Evolutionary conservation across 2,113 vertebrate species (phyloP).

Genomic region (Rhadina sibilatrix): DNA sequence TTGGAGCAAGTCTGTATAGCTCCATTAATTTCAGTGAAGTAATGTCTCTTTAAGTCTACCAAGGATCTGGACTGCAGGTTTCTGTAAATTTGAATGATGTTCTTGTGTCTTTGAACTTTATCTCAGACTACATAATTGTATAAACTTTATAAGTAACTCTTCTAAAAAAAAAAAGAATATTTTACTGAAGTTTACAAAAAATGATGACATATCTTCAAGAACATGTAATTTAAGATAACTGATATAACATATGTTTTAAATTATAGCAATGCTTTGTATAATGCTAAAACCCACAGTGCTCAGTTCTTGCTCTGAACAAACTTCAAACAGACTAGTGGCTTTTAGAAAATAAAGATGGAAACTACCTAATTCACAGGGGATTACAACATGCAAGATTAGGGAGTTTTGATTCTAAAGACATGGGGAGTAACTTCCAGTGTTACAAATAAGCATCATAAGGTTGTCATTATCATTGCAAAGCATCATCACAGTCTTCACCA

Average conservation of each 20-base stretch:
- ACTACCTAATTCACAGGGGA: neutral
- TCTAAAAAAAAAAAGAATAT: neutral
- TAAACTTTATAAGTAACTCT: neutral
- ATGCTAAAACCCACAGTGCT: neutral
- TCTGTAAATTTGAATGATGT: neutral
- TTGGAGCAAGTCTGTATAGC: neutral
- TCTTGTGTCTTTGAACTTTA: neutral
- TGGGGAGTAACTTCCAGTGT: neutral
- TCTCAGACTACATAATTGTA: neutral
- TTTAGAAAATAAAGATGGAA: neutral
- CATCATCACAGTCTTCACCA: neutral
- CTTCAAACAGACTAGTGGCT: neutral
- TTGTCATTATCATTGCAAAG: neutral
- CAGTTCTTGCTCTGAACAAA: neutral
- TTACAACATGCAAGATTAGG: neutral
- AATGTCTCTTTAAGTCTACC: neutral
- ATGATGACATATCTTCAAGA: neutral
- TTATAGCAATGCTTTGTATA: neutral
- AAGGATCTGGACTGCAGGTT: neutral
- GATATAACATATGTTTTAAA: neutral
- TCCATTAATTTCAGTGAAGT: neutral
- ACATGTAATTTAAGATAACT: neutral
- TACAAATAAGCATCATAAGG: neutral
- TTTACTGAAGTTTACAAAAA: neutral
- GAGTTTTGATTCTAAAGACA: neutral